These are phyloP conservation scores for Larimichthys crocea DNA, from an alignment of 2,113 vertebrate genomes.

Conservation along the genomic window DNA sequence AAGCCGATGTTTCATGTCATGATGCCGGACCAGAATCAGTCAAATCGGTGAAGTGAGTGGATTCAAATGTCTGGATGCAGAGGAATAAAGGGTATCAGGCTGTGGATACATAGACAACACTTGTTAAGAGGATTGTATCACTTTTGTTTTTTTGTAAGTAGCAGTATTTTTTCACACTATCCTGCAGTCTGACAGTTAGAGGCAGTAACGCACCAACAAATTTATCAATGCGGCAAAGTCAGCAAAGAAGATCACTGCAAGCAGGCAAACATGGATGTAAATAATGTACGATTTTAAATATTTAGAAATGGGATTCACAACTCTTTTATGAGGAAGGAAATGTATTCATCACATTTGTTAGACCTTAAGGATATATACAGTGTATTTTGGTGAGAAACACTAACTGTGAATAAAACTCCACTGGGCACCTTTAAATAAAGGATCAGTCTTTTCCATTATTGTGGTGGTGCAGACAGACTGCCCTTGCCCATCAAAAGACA, in stretches of 20 bases:
- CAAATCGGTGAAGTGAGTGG: no score
- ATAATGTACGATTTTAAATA: conserved; percentile 10
- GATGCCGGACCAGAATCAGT: no score
- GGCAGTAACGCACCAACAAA: conserved; percentile 24
- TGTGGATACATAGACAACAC: background rate
- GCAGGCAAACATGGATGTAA: conserved; percentile 13
- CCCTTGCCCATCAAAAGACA: conserved; percentile 22
- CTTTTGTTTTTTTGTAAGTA: background rate
- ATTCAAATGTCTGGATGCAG: no score
- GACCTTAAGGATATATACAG: background rate
- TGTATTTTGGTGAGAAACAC: background rate
- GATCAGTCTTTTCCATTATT: background rate
- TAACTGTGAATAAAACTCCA: conserved; percentile 12
- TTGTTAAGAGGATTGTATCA: background rate
- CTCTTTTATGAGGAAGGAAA: conserved; percentile 8
- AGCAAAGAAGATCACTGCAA: background rate
- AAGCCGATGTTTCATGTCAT: no score
- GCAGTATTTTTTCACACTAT: background rate
- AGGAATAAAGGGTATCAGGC: background rate
- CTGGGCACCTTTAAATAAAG: background rate
- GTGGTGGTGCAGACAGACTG: conserved; percentile 34
- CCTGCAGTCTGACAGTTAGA: conserved; percentile 15
- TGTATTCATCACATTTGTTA: background rate
- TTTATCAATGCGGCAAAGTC: conserved; percentile 3
- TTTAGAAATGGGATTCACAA: background rate